A percentile compares a stretch with the other conserved stretches of the same genome.
Evolutionary conservation across 2,113 vertebrate genomes (phyloP).

Genomic region (Riparia riparia): DNA sequence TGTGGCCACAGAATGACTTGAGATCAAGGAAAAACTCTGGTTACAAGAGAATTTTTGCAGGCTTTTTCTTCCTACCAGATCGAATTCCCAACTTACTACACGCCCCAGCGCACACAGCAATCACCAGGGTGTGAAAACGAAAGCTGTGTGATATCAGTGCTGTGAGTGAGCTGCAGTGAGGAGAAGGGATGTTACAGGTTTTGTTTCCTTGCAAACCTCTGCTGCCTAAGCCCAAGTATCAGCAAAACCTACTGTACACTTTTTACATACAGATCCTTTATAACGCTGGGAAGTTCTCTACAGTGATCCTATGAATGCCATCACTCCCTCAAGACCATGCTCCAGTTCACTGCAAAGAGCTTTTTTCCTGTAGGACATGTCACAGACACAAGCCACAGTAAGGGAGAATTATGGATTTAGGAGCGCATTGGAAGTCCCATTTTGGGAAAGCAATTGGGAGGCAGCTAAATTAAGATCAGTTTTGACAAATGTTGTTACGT

Average conservation of each 20-base stretch:
- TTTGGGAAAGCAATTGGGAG: neutral
- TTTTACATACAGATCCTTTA: neutral
- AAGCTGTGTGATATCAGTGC: neutral
- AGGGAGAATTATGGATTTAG: neutral
- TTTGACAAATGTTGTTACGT: neutral
- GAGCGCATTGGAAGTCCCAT: neutral
- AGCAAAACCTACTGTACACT: neutral
- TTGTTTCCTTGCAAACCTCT: neutral
- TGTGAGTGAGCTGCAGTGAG: neutral
- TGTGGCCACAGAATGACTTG: neutral
- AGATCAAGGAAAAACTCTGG: constrained; percentile 11
- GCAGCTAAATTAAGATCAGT: neutral
- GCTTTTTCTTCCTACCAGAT: neutral
- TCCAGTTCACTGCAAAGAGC: neutral
- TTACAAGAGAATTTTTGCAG: neutral
- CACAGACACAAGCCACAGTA: neutral
- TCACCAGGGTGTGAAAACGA: neutral
- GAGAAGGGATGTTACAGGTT: neutral
- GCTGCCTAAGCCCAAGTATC: neutral
- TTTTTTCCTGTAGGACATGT: neutral
- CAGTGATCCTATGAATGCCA: neutral
- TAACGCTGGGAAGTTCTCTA: neutral
- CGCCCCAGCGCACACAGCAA: neutral
- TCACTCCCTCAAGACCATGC: neutral
- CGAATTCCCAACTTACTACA: neutral